Evolutionary conservation across 1,140 invertebrate genomes (phyloP).

Genomic region (Neodiprion fabricii): DNA sequence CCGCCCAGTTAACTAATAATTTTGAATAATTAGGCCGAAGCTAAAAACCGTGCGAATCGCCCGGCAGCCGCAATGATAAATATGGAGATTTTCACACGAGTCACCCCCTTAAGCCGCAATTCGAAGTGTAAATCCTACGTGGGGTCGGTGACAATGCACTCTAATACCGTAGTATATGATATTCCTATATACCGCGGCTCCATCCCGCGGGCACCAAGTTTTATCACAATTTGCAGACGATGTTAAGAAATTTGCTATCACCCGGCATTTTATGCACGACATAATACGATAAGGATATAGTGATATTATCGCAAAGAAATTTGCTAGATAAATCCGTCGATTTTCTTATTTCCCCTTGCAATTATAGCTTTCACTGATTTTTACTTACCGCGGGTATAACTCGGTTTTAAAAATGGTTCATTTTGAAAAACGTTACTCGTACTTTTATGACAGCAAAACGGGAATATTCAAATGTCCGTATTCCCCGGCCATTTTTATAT

Average conservation of each 20-base stretch:
- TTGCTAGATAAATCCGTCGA: not conserved
- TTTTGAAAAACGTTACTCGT: too few species aligned
- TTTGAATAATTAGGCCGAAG: not conserved
- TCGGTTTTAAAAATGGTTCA: too few species aligned
- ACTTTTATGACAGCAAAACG: too few species aligned
- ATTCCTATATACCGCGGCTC: conserved; percentile 16
- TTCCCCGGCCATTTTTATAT: too few species aligned
- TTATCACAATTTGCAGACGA: conserved; percentile 42
- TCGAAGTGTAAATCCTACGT: conserved; percentile 33
- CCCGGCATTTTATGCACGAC: too few species aligned
- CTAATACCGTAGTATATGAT: conserved; percentile 36
- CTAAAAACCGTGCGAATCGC: not conserved
- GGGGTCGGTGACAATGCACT: conserved; percentile 29
- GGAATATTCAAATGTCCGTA: too few species aligned
- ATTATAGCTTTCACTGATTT: not conserved
- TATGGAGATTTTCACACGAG: conserved; percentile 30
- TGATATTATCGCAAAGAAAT: not conserved
- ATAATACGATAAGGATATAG: not conserved
- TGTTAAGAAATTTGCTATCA: not conserved
- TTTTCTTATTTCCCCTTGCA: not conserved
- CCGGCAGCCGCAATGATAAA: conserved; percentile 7
- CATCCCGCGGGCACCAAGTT: conserved; percentile 9
- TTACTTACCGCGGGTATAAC: too few species aligned
- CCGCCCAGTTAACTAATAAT: not conserved
- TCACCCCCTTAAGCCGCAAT: conserved; percentile 32